Evolutionary conservation across 2,113 vertebrate species (phyloP).

Genomic region (Marcusenius ussheri): DNA sequence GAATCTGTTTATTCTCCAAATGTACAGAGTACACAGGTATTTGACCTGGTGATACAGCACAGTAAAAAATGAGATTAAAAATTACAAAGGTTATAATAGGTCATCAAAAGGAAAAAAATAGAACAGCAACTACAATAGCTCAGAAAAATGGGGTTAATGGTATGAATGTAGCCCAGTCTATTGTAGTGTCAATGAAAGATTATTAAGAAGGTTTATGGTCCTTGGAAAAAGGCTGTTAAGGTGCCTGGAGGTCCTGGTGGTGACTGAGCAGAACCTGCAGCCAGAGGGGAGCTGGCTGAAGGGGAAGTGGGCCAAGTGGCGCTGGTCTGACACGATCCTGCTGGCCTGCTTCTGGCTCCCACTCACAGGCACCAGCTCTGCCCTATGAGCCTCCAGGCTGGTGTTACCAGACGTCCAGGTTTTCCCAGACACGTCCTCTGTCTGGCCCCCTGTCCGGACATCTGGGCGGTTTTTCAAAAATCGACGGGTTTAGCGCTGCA

Average conservation of each 20-base stretch:
- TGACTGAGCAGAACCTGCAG: background rate
- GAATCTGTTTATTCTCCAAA: background rate
- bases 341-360: background rate
- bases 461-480: too few relatives aligned
- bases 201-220: background rate
- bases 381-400: background rate
- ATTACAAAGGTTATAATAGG: background rate
- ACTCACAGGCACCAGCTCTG: background rate
- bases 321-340: background rate
- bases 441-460: too few relatives aligned
- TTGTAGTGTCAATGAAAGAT: background rate
- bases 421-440: too few relatives aligned
- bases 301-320: background rate
- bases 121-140: background rate
- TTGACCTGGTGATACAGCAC: background rate
- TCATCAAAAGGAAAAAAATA: background rate
- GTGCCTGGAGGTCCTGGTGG: background rate
- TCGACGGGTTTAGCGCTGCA: too few relatives aligned
- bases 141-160: background rate
- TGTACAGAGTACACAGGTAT: background rate
- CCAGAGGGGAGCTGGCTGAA: too few relatives aligned
- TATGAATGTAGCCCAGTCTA: background rate
- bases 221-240: background rate
- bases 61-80: background rate
- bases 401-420: too few relatives aligned